Evolutionary conservation across 2,113 vertebrate genomes (phyloP), one percentile per base, ranked within the genome.

Genomic region (Phasianus colchicus): DNA sequence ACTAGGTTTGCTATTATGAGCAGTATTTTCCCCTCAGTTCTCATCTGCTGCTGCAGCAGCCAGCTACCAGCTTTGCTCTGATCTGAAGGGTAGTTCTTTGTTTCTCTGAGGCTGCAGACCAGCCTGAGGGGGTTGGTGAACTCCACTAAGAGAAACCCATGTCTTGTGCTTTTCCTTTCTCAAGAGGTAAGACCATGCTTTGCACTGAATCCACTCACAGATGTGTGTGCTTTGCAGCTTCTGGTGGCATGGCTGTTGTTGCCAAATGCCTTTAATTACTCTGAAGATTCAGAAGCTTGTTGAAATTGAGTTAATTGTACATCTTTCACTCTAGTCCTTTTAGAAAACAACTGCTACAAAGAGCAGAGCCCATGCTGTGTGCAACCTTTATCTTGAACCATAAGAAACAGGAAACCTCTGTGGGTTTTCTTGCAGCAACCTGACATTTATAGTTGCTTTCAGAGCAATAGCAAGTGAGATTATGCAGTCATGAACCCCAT

Each of bases 381-480:
- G 85, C 34, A 91, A 85, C 54, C 80, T 90, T 97, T 92, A 82
- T 94, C 93, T 84, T 24, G 40, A 96, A 66, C 38, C 27, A 45
- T 77, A 50, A 63, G 90, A 92, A 96, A 97, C 96, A 97, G 97
- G 96, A 98, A 98, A 95, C 60, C 50, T 36, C 14, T 88, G 94
- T 92, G 91, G 91, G 86, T 83, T 96, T 92, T 95, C 60, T 93
- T 95, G 89, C 90, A 96, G 72, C 66, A 57, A 27, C 58, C 83
- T 45, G 27, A 82, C 89, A 88, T 61, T 60, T 69, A 85, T 65
- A 77, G 77, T 29, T 90, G 82, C 74, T 96, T 95, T 95, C 20
- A 25, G 71, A 74, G 70, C 72, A 96, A 57, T 60, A 91, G 66
- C 67, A 81, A 89, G 88, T 80, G 92, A 92, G 83, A 73, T 75